A percentile compares a stretch with the other conserved stretches of the same genome.
Evolutionary conservation across 2,113 vertebrate genomes (phyloP).

Genomic region (Nansenia antarctica): DNA sequence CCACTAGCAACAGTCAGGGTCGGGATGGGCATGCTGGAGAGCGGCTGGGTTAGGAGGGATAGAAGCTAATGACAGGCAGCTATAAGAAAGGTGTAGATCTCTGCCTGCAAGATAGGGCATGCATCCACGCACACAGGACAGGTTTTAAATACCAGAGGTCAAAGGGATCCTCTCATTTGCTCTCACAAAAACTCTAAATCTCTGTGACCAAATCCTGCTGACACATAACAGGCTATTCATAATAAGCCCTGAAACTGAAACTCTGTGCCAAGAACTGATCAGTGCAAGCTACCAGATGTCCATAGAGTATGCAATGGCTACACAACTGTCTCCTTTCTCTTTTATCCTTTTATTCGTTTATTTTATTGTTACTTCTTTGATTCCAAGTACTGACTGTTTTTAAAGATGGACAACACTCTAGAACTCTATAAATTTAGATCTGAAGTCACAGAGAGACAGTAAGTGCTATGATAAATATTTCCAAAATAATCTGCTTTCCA

Average conservation of each 20-base stretch:
- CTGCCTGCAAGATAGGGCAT: conserved; percentile 56
- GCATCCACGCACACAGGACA: conserved; percentile 26
- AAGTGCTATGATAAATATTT: background rate
- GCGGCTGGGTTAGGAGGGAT: conserved; percentile 37
- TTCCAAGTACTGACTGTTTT: conserved; percentile 43
- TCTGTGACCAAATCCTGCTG: conserved; percentile 35
- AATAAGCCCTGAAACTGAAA: conserved; percentile 21
- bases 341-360: conserved; percentile 25
- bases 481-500: too few species aligned
- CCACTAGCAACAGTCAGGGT: conserved; percentile 32
- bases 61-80: conserved; percentile 61
- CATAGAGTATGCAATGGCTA: conserved; percentile 12
- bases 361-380: conserved; percentile 31
- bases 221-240: conserved; percentile 31
- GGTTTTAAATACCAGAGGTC: conserved; percentile 61
- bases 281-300: conserved; percentile 50
- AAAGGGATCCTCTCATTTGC: conserved; percentile 59
- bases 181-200: conserved; percentile 33
- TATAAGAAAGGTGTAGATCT: conserved; percentile 60
- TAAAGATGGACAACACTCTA: conserved; percentile 24
- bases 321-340: conserved; percentile 22
- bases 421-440: conserved; percentile 14
- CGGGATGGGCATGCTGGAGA: conserved; percentile 37
- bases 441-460: conserved; percentile 14
- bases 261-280: conserved; percentile 39